Percentiles rank a stretch among this genome's conserved stretches.
Conservation (phyloP, 2,888 invertebrate genomes). For the Leptinotarsa rubiginosa region DNA sequence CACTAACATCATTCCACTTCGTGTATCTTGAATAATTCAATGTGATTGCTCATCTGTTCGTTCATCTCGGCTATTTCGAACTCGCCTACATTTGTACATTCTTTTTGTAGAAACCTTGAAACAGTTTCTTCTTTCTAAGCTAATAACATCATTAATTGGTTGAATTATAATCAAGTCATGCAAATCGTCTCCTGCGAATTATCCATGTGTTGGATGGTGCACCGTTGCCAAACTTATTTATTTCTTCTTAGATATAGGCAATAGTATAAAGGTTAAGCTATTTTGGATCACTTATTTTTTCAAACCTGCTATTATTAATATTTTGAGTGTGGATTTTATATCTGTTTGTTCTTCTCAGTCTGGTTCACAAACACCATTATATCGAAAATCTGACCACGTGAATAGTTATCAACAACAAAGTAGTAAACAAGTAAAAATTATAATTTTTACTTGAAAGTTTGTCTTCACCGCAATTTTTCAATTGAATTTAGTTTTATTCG, state of each 20-base stretch:
- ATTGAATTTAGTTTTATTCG: no score
- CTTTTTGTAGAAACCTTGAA: slow-evolving; percentile 38
- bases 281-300: neutral
- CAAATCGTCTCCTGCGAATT: slow-evolving; percentile 29
- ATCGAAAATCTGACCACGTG: no score
- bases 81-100: slow-evolving; percentile 39
- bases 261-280: neutral
- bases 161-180: slow-evolving; percentile 37
- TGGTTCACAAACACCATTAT: no score
- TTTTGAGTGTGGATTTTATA: no score
- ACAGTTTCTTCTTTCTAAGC: slow-evolving; percentile 35
- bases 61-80: slow-evolving; percentile 15
- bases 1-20: neutral
- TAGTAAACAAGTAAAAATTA: no score
- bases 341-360: no score
- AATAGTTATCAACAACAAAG: no score
- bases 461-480: no score
- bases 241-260: neutral
- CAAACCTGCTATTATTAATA: no score
- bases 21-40: slow-evolving; percentile 12
- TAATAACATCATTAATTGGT: slow-evolving; percentile 38
- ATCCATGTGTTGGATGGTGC: slow-evolving; percentile 14
- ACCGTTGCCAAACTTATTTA: slow-evolving; percentile 8
- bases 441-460: no score
- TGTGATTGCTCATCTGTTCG: neutral